A percentile compares a stretch with the other conserved stretches of the same genome.
These are phyloP conservation scores for Drosophila ohnishii DNA, from an alignment of 1,140 invertebrate genomes.

Conservation along the genomic window DNA sequence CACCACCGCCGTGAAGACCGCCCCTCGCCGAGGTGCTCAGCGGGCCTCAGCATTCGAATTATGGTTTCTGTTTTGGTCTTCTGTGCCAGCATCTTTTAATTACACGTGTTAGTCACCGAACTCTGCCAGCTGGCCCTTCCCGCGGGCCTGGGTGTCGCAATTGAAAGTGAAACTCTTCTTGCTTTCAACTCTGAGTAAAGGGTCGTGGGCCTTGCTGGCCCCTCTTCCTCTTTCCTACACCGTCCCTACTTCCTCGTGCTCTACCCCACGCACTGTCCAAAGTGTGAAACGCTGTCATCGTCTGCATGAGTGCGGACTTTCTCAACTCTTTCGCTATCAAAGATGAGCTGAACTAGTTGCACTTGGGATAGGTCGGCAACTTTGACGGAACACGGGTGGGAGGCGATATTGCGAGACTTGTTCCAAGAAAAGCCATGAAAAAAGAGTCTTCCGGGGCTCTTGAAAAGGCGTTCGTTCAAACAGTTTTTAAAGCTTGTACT, in stretches of 20 bases:
- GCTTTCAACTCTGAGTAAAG: constrained; percentile 51
- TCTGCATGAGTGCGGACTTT: constrained; percentile 16
- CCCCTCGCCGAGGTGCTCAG: constrained; percentile 12
- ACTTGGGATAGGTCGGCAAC: constrained; percentile 33
- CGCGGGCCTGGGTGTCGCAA: constrained; percentile 59
- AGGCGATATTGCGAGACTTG: neutral
- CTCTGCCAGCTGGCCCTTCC: constrained; percentile 9
- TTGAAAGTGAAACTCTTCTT: constrained; percentile 78
- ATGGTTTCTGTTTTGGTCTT: constrained; percentile 40
- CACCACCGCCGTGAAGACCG: constrained; percentile 24
- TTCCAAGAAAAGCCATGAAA: neutral
- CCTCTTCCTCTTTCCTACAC: constrained; percentile 1
- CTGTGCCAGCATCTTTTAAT: constrained; percentile 66
- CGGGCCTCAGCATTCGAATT: constrained; percentile 41
- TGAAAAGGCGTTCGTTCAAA: neutral
- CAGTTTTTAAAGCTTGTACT: neutral
- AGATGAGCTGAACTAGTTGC: neutral
- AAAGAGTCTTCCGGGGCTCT: neutral
- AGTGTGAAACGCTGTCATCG: constrained; percentile 33
- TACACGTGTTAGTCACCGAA: constrained; percentile 57
- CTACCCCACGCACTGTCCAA: constrained; percentile 17
- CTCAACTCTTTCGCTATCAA: constrained; percentile 3
- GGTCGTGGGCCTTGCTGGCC: constrained; percentile 42
- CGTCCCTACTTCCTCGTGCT: neutral
- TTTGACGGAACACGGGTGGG: neutral